A percentile compares a stretch with the other conserved stretches of the same genome.
Evolutionary conservation across 2,888 invertebrate genomes (phyloP).

Genomic region (Hydroisotoma schaefferi): DNA sequence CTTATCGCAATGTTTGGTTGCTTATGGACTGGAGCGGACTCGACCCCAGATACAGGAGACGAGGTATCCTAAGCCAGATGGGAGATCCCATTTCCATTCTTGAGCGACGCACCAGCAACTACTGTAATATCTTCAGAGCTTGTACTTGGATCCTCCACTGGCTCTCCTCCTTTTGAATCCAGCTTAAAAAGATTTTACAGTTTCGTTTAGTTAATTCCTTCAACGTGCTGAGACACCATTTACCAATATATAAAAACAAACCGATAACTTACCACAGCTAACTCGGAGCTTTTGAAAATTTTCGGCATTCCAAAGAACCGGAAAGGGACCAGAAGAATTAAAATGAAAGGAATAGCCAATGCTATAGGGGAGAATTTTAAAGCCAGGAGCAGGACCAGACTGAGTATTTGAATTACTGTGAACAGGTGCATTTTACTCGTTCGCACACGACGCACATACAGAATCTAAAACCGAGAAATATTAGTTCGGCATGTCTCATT

Average conservation of each 20-base stretch:
- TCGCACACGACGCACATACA: slow-evolving; percentile 72
- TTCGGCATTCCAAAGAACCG: slow-evolving; percentile 65
- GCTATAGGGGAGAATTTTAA: slow-evolving; percentile 88
- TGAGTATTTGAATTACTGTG: slow-evolving; percentile 77
- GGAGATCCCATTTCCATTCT: too few relatives aligned
- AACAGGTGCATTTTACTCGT: slow-evolving; percentile 89
- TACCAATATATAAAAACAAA: too few relatives aligned
- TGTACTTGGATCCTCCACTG: slow-evolving; percentile 64
- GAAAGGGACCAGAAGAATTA: slow-evolving; percentile 86
- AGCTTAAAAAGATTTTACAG: slow-evolving; percentile 59
- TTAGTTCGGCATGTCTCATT: too few relatives aligned
- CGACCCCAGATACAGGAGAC: too few relatives aligned
- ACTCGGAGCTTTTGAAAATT: slow-evolving; percentile 74
- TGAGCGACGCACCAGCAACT: too few relatives aligned
- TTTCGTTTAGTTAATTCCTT: neutral
- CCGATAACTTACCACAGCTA: slow-evolving; percentile 82
- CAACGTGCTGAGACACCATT: too few relatives aligned
- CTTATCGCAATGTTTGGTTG: too few relatives aligned
- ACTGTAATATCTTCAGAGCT: too few relatives aligned
- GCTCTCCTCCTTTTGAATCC: slow-evolving; percentile 78
- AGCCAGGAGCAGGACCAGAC: slow-evolving; percentile 74
- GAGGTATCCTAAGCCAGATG: too few relatives aligned
- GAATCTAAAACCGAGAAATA: slow-evolving; percentile 19
- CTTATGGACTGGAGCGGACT: too few relatives aligned
- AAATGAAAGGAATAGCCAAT: slow-evolving; percentile 88